A percentile compares a stretch with the other conserved stretches of the same genome.
Evolutionary conservation across 2,797 vertebrate genomes (phyloP).

Genomic region (Saxicola maurus): DNA sequence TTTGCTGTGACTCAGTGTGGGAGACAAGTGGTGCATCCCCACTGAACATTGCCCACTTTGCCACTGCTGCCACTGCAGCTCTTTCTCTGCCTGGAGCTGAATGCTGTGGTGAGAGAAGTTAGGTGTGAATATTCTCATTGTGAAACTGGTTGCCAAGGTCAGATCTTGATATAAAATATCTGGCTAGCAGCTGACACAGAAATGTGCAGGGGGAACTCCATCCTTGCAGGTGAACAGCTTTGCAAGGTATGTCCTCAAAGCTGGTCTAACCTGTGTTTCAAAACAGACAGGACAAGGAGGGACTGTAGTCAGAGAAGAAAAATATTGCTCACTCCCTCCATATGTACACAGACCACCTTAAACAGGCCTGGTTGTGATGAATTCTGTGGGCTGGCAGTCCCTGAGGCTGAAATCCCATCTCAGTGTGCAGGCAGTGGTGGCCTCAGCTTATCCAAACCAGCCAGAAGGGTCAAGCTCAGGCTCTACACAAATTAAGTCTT

Average conservation of each 20-base stretch:
- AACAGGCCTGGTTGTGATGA: neutral
- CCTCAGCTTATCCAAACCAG: neutral
- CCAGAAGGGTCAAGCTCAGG: neutral
- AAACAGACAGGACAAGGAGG: neutral
- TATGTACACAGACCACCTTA: neutral
- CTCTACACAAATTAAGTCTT: neutral
- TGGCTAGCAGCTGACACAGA: neutral
- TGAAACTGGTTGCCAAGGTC: neutral
- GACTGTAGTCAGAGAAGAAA: neutral
- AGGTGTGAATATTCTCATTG: neutral
- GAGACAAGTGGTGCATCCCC: neutral
- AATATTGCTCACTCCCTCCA: neutral
- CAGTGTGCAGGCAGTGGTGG: neutral
- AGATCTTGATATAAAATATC: neutral
- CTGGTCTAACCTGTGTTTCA: neutral
- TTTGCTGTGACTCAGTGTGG: neutral
- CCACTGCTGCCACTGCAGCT: neutral
- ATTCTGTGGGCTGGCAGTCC: neutral
- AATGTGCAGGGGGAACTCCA: neutral
- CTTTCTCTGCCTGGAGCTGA: neutral
- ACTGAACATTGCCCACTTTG: neutral
- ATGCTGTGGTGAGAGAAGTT: neutral
- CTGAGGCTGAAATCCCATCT: neutral
- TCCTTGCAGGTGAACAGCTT: neutral
- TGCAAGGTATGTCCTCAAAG: neutral